Conservation (phyloP, 2,113 vertebrate species). For the Panurus biarmicus region DNA sequence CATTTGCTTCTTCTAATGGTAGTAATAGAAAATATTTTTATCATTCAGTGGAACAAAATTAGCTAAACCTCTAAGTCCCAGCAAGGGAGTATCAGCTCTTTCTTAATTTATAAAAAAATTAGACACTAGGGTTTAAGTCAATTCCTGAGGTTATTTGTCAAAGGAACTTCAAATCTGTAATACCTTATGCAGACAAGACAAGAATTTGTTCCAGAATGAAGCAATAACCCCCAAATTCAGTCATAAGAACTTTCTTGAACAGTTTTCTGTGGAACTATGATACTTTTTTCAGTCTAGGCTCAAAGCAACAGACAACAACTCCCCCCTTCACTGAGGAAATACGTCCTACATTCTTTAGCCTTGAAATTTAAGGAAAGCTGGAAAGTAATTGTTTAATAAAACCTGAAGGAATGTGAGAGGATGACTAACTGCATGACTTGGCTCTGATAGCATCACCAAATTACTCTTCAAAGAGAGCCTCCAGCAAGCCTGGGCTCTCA, state of each 20-base stretch:
- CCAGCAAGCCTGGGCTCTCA: neutral
- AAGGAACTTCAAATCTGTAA: neutral
- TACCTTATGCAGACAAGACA: neutral
- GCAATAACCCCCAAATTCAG: neutral
- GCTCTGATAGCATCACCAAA: neutral
- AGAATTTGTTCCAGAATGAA: neutral
- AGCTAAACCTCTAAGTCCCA: neutral
- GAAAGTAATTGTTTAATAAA: constrained; percentile 28
- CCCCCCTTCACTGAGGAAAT: neutral
- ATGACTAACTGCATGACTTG: neutral
- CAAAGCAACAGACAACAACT: neutral
- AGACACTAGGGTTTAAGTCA: neutral
- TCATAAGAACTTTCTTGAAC: neutral
- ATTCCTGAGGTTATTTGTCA: neutral
- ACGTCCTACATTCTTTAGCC: neutral
- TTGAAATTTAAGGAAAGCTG: constrained; percentile 6
- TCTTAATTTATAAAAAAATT: neutral
- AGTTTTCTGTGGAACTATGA: neutral
- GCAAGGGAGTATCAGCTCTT: neutral
- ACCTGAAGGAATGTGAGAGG: neutral
- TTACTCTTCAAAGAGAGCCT: neutral
- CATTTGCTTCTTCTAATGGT: neutral
- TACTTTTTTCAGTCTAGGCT: neutral
- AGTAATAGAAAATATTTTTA: neutral
- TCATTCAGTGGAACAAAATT: neutral